Percentiles rank a stretch among this genome's conserved stretches.
Conservation (phyloP, 2,797 vertebrate species). For the Phrynocephalus vlangalii region DNA sequence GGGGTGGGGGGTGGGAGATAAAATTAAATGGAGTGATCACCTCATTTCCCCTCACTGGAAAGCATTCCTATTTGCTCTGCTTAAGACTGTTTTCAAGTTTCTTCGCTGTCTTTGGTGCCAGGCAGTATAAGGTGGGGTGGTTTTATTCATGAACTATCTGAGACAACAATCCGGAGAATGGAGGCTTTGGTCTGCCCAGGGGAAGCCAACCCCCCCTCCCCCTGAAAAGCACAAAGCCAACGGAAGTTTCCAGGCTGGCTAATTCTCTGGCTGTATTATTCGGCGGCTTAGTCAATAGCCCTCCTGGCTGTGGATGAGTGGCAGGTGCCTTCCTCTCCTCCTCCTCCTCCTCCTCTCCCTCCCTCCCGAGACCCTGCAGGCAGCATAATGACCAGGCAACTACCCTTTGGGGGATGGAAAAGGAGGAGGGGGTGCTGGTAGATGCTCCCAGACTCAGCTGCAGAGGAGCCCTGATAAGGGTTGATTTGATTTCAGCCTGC, state of each 20-base stretch:
- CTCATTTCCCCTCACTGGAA: background rate
- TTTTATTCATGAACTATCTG: background rate
- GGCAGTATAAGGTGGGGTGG: background rate
- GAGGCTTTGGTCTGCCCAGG: no score
- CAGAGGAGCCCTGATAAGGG: constrained; percentile 26
- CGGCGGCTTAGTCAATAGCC: background rate
- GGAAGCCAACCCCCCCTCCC: no score
- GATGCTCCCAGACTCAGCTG: constrained; percentile 36
- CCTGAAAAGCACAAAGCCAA: no score
- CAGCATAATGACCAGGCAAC: constrained; percentile 21
- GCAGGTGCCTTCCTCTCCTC: constrained; percentile 45
- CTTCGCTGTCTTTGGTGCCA: background rate
- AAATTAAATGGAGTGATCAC: accelerated
- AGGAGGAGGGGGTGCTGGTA: background rate
- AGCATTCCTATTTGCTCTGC: background rate
- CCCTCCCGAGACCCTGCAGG: background rate
- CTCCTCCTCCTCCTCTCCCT: background rate
- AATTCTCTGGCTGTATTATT: background rate
- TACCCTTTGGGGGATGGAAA: background rate
- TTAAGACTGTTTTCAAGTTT: background rate
- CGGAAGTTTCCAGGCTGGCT: background rate
- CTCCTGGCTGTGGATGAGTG: background rate
- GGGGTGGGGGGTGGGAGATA: no score
- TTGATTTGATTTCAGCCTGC: constrained; percentile 35
- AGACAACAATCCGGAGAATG: no score